phyloP scores from a whole-genome alignment of 2,888 invertebrate genomes.

The Labia minor region DNA sequence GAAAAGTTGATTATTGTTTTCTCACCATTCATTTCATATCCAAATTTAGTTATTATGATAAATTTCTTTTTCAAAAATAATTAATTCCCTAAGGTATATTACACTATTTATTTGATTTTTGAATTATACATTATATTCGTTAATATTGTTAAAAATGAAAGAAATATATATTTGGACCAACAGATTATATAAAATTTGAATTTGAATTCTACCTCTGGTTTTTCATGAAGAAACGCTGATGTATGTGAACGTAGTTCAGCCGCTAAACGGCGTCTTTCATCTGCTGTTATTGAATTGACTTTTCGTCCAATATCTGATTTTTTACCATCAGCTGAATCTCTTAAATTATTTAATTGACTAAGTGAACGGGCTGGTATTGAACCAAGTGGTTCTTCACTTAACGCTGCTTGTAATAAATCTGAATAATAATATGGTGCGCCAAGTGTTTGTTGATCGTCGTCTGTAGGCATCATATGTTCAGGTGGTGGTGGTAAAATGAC shows the following conservation, averaged over 20 bases:
- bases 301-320: constrained; percentile 54
- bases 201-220: background rate
- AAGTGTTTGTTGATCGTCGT: constrained; percentile 37
- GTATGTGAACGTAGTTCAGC: constrained; percentile 34
- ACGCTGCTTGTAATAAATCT: constrained; percentile 43
- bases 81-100: too few species aligned
- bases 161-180: too few species aligned
- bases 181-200: background rate
- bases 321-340: background rate
- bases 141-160: too few species aligned
- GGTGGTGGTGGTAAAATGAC: constrained; percentile 27
- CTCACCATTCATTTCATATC: too few species aligned
- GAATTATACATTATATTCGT: too few species aligned
- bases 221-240: constrained; percentile 28
- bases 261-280: constrained; percentile 34
- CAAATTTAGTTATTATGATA: too few species aligned
- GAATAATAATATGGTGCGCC: constrained; percentile 77
- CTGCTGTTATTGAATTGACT: constrained; percentile 50
- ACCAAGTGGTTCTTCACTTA: background rate
- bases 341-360: constrained; percentile 26
- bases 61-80: too few species aligned
- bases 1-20: too few species aligned
- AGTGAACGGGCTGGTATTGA: background rate
- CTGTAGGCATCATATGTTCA: constrained; percentile 15
- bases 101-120: too few species aligned